A percentile compares a stretch with the other conserved stretches of the same genome.
phyloP scores from a whole-genome alignment of 1,140 invertebrate species.

The Octopus sinensis region DNA sequence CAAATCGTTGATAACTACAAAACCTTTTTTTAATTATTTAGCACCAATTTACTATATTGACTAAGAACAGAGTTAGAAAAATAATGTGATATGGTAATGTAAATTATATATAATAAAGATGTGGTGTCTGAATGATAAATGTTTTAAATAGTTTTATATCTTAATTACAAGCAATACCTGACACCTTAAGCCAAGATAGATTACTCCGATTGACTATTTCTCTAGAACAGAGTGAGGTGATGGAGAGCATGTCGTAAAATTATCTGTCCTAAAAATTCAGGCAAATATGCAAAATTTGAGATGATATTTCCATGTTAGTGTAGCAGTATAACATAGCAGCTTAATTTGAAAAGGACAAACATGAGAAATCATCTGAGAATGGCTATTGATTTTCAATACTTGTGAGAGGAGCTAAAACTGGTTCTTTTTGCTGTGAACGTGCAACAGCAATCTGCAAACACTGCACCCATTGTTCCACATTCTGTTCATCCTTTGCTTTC shows the following conservation, averaged over 20 bases:
- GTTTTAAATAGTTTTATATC: no score
- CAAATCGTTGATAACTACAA: conserved; percentile 21
- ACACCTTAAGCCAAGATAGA: no score
- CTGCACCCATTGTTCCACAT: conserved; percentile 83
- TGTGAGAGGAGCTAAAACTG: background rate
- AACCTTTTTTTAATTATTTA: conserved; percentile 3
- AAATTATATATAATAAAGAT: no score
- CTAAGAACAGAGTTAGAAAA: no score
- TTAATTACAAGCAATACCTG: no score
- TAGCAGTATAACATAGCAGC: background rate
- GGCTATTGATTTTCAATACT: no score
- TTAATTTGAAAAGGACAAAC: background rate
- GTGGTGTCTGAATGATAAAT: no score
- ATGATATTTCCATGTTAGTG: conserved; percentile 24
- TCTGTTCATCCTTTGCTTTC: conserved; percentile 90
- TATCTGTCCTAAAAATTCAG: conserved; percentile 33
- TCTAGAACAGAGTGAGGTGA: no score
- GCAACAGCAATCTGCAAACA: conserved; percentile 55
- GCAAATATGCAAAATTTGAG: conserved; percentile 27
- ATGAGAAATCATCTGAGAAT: background rate
- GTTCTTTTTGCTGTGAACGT: conserved; percentile 27
- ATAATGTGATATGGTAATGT: no score
- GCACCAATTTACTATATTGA: no score
- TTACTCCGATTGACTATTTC: no score
- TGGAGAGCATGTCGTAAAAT: no score